Conservation (phyloP, 2,113 vertebrate species). For the Solea senegalensis region DNA sequence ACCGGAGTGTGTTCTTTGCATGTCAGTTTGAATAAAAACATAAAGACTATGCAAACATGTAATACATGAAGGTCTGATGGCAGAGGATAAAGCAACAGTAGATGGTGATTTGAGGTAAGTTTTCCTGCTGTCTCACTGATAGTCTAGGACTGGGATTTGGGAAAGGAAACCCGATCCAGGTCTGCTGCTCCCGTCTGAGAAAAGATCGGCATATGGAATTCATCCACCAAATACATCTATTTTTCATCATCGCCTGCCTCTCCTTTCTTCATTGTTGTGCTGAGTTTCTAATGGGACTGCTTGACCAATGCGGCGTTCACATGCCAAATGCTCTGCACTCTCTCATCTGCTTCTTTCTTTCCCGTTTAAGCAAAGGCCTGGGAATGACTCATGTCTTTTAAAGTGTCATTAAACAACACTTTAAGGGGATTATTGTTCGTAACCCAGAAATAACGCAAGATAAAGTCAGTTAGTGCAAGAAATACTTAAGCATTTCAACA, state of each 20-base stretch:
- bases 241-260: constrained; percentile 73
- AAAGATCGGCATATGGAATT: constrained; percentile 67
- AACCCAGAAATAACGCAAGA: too few species aligned
- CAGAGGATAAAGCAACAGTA: constrained; percentile 40
- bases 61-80: constrained; percentile 43
- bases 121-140: constrained; percentile 44
- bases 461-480: too few species aligned
- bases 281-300: constrained; percentile 60
- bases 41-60: constrained; percentile 12
- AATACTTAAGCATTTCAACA: too few species aligned
- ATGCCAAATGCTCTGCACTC: constrained; percentile 41
- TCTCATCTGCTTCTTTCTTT: constrained; percentile 38
- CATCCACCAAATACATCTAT: constrained; percentile 73
- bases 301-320: constrained; percentile 16
- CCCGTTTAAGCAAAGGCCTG: neutral
- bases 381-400: constrained; percentile 16
- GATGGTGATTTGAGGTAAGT: constrained; percentile 61
- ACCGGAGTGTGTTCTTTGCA: constrained; percentile 9
- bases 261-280: constrained; percentile 61
- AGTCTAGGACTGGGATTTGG: constrained; percentile 54
- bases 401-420: constrained; percentile 10
- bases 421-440: too few species aligned
- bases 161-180: constrained; percentile 61
- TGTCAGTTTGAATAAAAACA: constrained; percentile 29
- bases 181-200: constrained; percentile 52